Evolutionary conservation across 1,140 invertebrate species (phyloP).

Genomic region (Epicauta chinensis): DNA sequence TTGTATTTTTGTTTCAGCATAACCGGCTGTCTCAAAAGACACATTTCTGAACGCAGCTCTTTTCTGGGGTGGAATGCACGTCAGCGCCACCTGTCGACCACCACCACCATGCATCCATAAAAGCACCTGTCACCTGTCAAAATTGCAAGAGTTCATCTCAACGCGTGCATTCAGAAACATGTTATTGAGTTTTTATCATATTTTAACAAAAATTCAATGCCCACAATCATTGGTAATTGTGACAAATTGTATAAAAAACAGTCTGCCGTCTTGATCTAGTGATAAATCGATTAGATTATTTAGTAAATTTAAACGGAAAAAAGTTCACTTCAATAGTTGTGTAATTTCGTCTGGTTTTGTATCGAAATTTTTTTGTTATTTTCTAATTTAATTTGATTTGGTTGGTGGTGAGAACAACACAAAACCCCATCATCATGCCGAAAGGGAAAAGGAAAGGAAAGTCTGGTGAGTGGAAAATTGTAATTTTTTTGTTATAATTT

Average conservation of each 20-base stretch:
- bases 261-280: slow-evolving; percentile 43
- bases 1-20: too few relatives aligned
- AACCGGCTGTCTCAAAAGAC: too few relatives aligned
- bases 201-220: slow-evolving; percentile 40
- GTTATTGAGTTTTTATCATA: slow-evolving; percentile 40
- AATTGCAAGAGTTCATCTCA: slow-evolving; percentile 23
- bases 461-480: slow-evolving; percentile 33
- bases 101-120: too few relatives aligned
- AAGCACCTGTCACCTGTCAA: too few relatives aligned
- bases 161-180: slow-evolving; percentile 36
- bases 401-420: too few relatives aligned
- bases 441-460: slow-evolving; percentile 43
- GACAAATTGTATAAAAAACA: slow-evolving; percentile 38
- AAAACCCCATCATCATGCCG: slow-evolving; percentile 37
- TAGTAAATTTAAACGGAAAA: slow-evolving; percentile 40
- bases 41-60: too few relatives aligned
- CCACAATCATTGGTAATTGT: slow-evolving; percentile 36
- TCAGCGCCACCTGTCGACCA: too few relatives aligned
- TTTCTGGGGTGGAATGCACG: too few relatives aligned
- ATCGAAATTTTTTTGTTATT: neutral
- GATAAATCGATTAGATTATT: slow-evolving; percentile 37
- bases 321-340: slow-evolving; percentile 19
- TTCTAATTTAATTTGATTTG: neutral
- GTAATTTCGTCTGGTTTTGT: neutral
- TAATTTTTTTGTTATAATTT: neutral